Evolutionary conservation across 2,888 invertebrate species (phyloP).

Genomic region (Drosophila subquinaria): DNA sequence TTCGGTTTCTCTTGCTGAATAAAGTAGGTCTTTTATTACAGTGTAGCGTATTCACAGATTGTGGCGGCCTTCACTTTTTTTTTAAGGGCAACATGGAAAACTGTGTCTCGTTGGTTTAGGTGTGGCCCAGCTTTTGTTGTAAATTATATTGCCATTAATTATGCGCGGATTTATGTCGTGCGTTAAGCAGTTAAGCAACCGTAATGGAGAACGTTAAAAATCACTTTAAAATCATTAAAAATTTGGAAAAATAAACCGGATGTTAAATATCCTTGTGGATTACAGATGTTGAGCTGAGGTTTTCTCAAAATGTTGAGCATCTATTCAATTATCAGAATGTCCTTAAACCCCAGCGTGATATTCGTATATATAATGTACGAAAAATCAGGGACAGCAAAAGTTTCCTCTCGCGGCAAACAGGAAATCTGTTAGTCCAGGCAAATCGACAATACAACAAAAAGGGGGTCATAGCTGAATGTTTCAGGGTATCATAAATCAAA

Average conservation of each 20-base stretch:
- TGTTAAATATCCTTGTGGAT: conserved; percentile 11
- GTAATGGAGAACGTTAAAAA: conserved; percentile 71
- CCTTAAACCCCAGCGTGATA: not conserved
- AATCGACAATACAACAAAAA: conserved; percentile 34
- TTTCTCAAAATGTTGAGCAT: conserved; percentile 3
- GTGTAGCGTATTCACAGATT: conserved; percentile 25
- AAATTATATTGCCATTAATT: conserved; percentile 83
- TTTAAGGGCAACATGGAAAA: not conserved
- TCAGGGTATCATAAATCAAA: conserved; percentile 77
- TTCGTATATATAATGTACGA: not conserved
- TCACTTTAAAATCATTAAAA: conserved; percentile 74
- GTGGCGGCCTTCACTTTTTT: not conserved
- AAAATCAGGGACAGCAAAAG: not conserved
- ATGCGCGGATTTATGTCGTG: conserved; percentile 67
- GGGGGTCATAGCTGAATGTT: conserved; percentile 75
- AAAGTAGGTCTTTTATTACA: not conserved
- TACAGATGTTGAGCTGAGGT: conserved; percentile 17
- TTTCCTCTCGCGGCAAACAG: conserved; percentile 35
- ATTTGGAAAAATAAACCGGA: conserved; percentile 2
- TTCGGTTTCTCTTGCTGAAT: not conserved
- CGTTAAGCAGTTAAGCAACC: conserved; percentile 59
- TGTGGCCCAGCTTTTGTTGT: conserved; percentile 41
- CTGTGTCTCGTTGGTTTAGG: conserved; percentile 16
- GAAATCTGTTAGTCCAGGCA: conserved; percentile 50
- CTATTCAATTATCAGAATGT: conserved; percentile 6